Evolutionary conservation across 2,113 vertebrate genomes (phyloP), one percentile per base, ranked within the genome.

Genomic region (Cyanocitta stelleri): DNA sequence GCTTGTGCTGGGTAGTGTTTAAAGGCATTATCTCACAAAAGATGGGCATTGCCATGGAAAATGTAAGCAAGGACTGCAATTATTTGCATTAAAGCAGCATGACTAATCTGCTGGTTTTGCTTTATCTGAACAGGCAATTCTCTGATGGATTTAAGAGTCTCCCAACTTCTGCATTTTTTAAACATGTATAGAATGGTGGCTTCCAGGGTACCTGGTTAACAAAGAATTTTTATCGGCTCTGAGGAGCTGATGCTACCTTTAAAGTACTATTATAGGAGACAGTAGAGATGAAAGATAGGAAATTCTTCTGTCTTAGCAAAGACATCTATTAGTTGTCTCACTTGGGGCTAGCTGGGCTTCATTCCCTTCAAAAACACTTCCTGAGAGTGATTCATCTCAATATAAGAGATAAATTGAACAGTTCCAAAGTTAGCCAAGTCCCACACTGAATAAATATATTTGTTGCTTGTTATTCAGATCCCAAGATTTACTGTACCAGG

Each of bases 41-140:
- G 91, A 88, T 76, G 72, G 64, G n/a, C 51, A 94, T 90, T 94
- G 67, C 87, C 67, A 80, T 67, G 46, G 78, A 91, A 91, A 96
- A 95, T 73, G 81, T 83, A 95, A 93, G 82, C 63, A 91, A 88
- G 52, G 59, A 26, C 67, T 91, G 51, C 62, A 93, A 90, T 95
- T 96, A 96, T 96, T 88, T 94, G 63, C 82, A 85, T 87, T 93
- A 94, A 93, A 72, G 41, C 44, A 90, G 85, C 90, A 83, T 94
- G 89, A 94, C 89, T 95, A 95, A 96, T 93, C 93, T 82, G 5
- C 33, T 56, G 33, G 48, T 91, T 92, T 95, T 78, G 39, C 86
- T 92, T 92, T 84, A 43, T 66, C 43, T 88, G 75, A 85, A 43
- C n/a, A 73, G 16, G 46, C 29, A 84, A 7, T 74, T 88, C 21